phyloP scores from a whole-genome alignment of 2,113 vertebrate genomes.

The Trogon melanurus region DNA sequence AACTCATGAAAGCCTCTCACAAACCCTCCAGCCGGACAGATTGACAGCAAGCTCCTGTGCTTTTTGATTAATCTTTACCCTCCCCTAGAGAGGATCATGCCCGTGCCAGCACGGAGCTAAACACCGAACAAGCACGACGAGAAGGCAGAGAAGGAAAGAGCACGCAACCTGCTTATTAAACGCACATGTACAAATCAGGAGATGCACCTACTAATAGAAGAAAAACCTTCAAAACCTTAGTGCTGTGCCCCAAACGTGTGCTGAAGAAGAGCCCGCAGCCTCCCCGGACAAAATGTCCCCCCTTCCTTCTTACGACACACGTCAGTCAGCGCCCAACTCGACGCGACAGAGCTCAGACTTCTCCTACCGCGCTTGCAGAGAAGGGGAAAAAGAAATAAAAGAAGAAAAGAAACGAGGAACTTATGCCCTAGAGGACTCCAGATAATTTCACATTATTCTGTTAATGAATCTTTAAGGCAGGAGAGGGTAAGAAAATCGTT shows the following conservation, averaged over 20 bases:
- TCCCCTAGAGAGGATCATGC: not conserved
- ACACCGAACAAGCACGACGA: not conserved
- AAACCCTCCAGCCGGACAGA: not conserved
- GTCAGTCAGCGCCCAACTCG: not conserved
- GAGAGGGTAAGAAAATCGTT: not conserved
- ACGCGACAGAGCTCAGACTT: not conserved
- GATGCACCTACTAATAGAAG: not conserved
- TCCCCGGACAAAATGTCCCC: slow-evolving; percentile 31
- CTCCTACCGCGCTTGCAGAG: not conserved
- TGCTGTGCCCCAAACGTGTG: not conserved
- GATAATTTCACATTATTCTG: not conserved
- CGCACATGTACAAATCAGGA: accelerated
- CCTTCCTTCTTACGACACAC: accelerated
- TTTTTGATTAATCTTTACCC: not conserved
- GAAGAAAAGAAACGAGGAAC: not conserved
- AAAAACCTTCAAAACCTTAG: not conserved
- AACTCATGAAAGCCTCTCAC: not conserved
- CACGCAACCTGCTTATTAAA: not conserved
- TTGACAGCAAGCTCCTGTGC: not conserved
- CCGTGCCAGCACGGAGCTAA: not conserved
- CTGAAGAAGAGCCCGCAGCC: not conserved
- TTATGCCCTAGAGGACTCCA: not conserved
- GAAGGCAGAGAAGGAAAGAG: not conserved
- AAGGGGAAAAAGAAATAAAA: not conserved
- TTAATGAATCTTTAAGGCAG: not conserved